Evolutionary conservation across 2,113 vertebrate species (phyloP), one percentile per base, ranked within the genome.

Genomic region (Stigmatopora nigra): DNA sequence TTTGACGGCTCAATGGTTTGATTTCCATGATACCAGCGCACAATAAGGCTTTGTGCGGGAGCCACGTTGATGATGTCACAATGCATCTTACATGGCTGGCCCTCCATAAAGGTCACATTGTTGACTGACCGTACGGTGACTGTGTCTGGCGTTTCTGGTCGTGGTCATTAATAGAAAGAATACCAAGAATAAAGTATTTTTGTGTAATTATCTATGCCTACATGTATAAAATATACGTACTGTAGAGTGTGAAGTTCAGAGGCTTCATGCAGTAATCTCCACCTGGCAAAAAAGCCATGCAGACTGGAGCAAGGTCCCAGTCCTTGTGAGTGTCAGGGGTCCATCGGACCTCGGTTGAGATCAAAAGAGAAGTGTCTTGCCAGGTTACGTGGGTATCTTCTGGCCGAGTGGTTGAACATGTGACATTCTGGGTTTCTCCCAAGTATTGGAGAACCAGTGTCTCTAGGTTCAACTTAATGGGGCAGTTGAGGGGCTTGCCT

Each of bases 41-140:
- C 79, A 0, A 0, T 38, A 25, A 93, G 63, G 11, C 52, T 17
- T 16, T 1, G 1, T 47, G 68, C 73, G 1, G 92, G 92, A 1
- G 77, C 86, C 0, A 89, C 71, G 0, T 56, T 66, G 0, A 0
- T 1, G 14, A 92, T 69, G 22, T 84, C 73, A 82, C 93, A 94
- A 69, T 3, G 16, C 72, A 93, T 73, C 20, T 72, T 46, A 60
- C 88, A 59, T 53, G 62, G n/a, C 1, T 7, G 0, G 0, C 66
- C 80, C 60, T 88, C 89, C 0, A 36, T 41, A 67, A 75, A 47
- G 11, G 20, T 81, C 1, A 0, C 2, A 22, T 73, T 51, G 14
- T 16, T 3, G 20, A 67, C 10, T 25, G 5, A 22, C 0, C 4
- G 49, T 59, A 91, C 66, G 16, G 70, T 73, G 20, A 88, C 82